These are phyloP conservation scores for Poecilobothrus nobilitatus DNA, from an alignment of 2,888 invertebrate species.

Conservation along the genomic window DNA sequence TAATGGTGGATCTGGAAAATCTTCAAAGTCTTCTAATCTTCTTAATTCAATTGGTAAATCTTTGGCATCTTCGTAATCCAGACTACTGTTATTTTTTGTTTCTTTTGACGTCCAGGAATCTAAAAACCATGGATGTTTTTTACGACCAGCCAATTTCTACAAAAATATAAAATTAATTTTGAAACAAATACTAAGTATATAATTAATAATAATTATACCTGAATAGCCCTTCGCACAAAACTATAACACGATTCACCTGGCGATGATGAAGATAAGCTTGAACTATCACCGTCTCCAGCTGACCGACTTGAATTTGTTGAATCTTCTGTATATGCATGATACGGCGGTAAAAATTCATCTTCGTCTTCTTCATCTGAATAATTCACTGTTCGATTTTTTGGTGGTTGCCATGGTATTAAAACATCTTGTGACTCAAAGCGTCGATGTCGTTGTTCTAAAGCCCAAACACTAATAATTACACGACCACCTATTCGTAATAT, in stretches of 20 bases:
- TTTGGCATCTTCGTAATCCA: constrained; percentile 56
- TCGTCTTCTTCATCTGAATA: constrained; percentile 47
- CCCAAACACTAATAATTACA: constrained; percentile 91
- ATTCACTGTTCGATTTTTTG: constrained; percentile 39
- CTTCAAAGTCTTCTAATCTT: constrained; percentile 60
- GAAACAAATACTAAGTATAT: background rate
- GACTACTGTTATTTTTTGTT: constrained; percentile 50
- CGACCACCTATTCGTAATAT: constrained; percentile 82
- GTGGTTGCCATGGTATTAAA: constrained; percentile 83
- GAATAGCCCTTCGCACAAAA: constrained; percentile 79
- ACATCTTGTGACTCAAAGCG: constrained; percentile 72
- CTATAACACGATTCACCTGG: constrained; percentile 92
- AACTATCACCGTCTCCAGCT: constrained; percentile 59
- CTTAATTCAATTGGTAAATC: constrained; percentile 84
- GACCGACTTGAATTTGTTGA: constrained; percentile 57
- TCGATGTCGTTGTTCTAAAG: constrained; percentile 86
- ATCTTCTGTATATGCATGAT: constrained; percentile 58
- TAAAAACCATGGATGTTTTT: constrained; percentile 63
- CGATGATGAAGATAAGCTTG: constrained; percentile 69
- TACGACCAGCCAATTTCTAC: constrained; percentile 68
- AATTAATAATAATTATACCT: constrained; percentile 42
- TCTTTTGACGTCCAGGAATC: constrained; percentile 65
- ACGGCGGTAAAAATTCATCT: constrained; percentile 47
- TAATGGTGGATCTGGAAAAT: constrained; percentile 50
- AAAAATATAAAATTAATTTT: constrained; percentile 15